Evolutionary conservation across 2,797 vertebrate species (phyloP).

Genomic region (Labeo calbasu): DNA sequence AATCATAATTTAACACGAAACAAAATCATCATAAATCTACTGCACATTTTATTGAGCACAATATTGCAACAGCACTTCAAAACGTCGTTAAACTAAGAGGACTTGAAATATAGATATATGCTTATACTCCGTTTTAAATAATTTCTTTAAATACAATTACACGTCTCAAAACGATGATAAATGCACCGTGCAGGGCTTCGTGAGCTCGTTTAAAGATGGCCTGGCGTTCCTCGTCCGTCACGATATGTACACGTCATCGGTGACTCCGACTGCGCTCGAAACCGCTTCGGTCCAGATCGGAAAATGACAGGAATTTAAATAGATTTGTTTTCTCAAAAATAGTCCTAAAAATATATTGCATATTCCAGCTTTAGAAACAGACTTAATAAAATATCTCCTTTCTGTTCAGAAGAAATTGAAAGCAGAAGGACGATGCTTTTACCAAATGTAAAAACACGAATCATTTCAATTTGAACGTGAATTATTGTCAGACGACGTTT

Average conservation of each 20-base stretch:
- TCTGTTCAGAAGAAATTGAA: constrained; percentile 67
- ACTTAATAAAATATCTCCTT: constrained; percentile 80
- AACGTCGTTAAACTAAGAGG: constrained; percentile 44
- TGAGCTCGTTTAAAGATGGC: not conserved
- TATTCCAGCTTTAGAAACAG: constrained; percentile 78
- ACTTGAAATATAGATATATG: constrained; percentile 56
- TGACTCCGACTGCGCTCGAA: not conserved
- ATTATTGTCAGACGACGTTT: not conserved
- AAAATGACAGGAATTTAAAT: constrained; percentile 52
- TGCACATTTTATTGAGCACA: constrained; percentile 44
- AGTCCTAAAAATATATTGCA: constrained; percentile 82
- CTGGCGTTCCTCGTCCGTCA: constrained; percentile 67
- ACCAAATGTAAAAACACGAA: constrained; percentile 28
- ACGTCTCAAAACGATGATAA: constrained; percentile 57
- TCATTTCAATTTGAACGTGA: not conserved
- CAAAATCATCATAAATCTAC: constrained; percentile 21
- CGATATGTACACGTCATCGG: constrained; percentile 70
- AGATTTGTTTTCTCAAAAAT: constrained; percentile 70
- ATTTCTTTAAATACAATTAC: constrained; percentile 57
- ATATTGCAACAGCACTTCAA: constrained; percentile 59
- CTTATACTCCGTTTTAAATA: constrained; percentile 54
- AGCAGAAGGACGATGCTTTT: constrained; percentile 64
- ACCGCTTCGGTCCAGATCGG: constrained; percentile 9
- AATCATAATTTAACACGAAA: constrained; percentile 20
- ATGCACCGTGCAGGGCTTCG: constrained; percentile 55